Evolutionary conservation across 2,797 vertebrate species (phyloP).

Genomic region (Takifugu rubripes): DNA sequence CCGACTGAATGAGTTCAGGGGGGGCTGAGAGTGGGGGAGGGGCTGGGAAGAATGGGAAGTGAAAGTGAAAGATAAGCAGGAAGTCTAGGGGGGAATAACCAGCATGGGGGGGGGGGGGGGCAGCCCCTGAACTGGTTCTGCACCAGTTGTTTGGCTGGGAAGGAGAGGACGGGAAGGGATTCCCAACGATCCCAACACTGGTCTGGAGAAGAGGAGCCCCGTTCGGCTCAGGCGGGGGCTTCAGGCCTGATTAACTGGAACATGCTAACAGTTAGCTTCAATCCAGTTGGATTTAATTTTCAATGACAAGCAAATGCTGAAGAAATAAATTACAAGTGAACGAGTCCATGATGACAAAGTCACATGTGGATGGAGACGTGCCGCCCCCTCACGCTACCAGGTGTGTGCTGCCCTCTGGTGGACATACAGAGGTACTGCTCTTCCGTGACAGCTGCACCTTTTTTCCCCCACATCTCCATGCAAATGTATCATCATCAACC

Average conservation of each 20-base stretch:
- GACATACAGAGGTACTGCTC: not conserved
- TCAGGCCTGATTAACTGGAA: no score
- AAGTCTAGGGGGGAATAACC: constrained; percentile 56
- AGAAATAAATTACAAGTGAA: not conserved
- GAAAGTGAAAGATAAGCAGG: constrained; percentile 48
- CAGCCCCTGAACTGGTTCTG: constrained; percentile 54
- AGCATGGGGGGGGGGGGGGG: constrained; percentile 19
- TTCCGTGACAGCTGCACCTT: no score
- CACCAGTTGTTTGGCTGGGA: constrained; percentile 48
- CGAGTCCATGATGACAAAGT: not conserved
- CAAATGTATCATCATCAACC: constrained; percentile 33
- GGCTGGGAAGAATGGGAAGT: constrained; percentile 19
- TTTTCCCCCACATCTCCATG: not conserved
- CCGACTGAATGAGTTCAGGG: constrained; percentile 59
- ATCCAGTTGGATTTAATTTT: constrained; percentile 5
- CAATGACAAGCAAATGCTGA: constrained; percentile 1
- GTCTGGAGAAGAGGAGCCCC: no score
- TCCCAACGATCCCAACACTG: constrained; percentile 29
- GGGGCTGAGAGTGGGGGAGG: constrained; percentile 1
- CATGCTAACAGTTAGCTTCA: no score
- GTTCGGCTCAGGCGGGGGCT: no score
- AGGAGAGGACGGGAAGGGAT: constrained; percentile 32
- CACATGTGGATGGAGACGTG: not conserved
- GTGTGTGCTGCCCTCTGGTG: constrained; percentile 60
- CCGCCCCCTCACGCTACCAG: not conserved